phyloP scores from a whole-genome alignment of 2,888 invertebrate genomes.

The Omphaloscelis lunosa region DNA sequence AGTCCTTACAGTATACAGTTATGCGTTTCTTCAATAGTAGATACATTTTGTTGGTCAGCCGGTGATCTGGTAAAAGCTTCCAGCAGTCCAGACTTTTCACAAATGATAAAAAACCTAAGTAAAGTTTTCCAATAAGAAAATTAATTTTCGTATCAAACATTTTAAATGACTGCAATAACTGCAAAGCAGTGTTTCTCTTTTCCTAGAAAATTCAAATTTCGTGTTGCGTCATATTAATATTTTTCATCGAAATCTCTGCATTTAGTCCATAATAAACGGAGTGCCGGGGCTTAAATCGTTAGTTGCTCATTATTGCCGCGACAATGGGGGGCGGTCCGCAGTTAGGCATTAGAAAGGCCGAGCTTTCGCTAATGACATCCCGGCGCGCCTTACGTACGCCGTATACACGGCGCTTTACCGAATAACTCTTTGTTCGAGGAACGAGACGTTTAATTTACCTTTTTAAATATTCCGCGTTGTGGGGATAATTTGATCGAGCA shows the following conservation, averaged over 20 bases:
- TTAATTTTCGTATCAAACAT: not conserved
- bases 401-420: constrained; percentile 81
- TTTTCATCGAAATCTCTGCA: constrained; percentile 59
- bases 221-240: constrained; percentile 33
- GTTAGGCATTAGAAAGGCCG: constrained; percentile 90
- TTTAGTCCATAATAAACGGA: constrained; percentile 64
- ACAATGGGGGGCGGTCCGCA: constrained; percentile 87
- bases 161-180: not conserved
- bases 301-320: constrained; percentile 87
- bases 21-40: too few relatives aligned
- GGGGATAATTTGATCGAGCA: constrained; percentile 63
- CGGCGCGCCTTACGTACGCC: constrained; percentile 77
- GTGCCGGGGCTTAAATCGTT: constrained; percentile 83
- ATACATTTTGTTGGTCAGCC: not conserved
- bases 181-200: not conserved
- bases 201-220: not conserved
- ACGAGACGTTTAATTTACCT: constrained; percentile 69
- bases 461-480: constrained; percentile 63
- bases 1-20: too few relatives aligned
- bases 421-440: constrained; percentile 84
- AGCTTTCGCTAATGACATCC: constrained; percentile 89
- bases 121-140: not conserved
- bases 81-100: not conserved
- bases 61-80: not conserved
- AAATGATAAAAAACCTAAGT: not conserved